A percentile compares a stretch with the other conserved stretches of the same genome.
phyloP scores from a whole-genome alignment of 2,797 vertebrate genomes.

The Cottoperca gobio region DNA sequence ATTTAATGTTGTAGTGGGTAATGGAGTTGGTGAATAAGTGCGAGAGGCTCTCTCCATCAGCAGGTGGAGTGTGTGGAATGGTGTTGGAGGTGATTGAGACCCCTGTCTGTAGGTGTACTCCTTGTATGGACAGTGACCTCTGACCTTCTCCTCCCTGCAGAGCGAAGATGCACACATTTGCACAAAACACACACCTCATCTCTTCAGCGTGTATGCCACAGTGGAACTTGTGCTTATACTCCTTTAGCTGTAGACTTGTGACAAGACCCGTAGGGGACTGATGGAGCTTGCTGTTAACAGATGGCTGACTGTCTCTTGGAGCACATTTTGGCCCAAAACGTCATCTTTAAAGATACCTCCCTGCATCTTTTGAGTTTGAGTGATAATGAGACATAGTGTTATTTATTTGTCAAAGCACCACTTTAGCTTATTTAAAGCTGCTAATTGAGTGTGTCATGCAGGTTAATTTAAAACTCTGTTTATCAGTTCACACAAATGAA shows the following conservation, averaged over 20 bases:
- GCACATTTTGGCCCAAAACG: slow-evolving; percentile 42
- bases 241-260: slow-evolving; percentile 52
- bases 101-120: slow-evolving; percentile 58
- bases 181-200: slow-evolving; percentile 60
- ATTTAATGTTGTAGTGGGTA: slow-evolving; percentile 81
- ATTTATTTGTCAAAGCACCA: slow-evolving; percentile 34
- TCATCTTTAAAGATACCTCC: slow-evolving; percentile 47
- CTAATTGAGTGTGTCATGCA: slow-evolving; percentile 11
- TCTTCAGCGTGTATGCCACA: slow-evolving; percentile 30
- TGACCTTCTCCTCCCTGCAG: slow-evolving; percentile 62
- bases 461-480: slow-evolving; percentile 31
- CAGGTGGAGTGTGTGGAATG: slow-evolving; percentile 34
- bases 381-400: slow-evolving; percentile 53
- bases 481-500: slow-evolving; percentile 26
- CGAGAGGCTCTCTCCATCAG: slow-evolving; percentile 64
- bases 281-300: slow-evolving; percentile 67
- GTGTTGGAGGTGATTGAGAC: slow-evolving; percentile 74
- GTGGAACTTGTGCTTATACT: slow-evolving; percentile 60
- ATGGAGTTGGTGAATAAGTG: slow-evolving; percentile 74
- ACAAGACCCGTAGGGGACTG: slow-evolving; percentile 66
- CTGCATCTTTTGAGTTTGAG: slow-evolving; percentile 37
- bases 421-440: slow-evolving; percentile 15
- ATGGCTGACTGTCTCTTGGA: slow-evolving; percentile 58
- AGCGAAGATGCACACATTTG: slow-evolving; percentile 51
- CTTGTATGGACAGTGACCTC: slow-evolving; percentile 60